Conservation (phyloP, 2,888 invertebrate species). For the Agrotis ipsilon region DNA sequence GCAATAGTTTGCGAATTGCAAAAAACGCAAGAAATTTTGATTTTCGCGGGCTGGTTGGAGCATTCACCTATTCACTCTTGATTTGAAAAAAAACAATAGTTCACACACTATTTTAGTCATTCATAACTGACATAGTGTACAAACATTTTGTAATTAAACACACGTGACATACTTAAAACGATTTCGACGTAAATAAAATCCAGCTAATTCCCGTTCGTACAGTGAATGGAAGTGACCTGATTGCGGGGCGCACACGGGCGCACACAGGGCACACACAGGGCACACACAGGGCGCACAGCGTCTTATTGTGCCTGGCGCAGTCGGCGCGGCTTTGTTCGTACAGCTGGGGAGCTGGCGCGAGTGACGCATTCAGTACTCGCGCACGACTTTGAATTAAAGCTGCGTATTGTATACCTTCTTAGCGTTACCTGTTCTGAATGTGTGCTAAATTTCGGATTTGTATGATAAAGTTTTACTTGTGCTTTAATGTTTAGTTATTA, state of each 20-base stretch:
- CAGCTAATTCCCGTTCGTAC: slow-evolving; percentile 55
- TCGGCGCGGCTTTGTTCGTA: slow-evolving; percentile 55
- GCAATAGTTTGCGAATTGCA: no score
- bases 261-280: slow-evolving; percentile 38
- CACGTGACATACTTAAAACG: slow-evolving; percentile 8
- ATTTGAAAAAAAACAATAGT: no score
- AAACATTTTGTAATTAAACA: background rate
- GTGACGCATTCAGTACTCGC: slow-evolving; percentile 55
- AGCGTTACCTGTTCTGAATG: slow-evolving; percentile 26
- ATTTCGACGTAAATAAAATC: slow-evolving; percentile 42
- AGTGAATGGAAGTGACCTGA: slow-evolving; percentile 64
- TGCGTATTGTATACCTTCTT: slow-evolving; percentile 51
- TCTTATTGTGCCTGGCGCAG: slow-evolving; percentile 61
- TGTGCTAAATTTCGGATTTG: slow-evolving; percentile 28
- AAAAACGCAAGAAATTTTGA: no score
- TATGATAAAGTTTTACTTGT: slow-evolving; percentile 21
- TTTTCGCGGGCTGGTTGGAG: no score
- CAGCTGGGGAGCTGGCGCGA: slow-evolving; percentile 49
- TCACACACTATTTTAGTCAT: no score
- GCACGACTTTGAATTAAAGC: slow-evolving; percentile 49
- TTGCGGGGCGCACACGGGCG: slow-evolving; percentile 53
- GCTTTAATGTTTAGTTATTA: background rate
- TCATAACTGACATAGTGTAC: no score
- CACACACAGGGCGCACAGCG: slow-evolving; percentile 45
- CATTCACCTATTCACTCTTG: no score